These are phyloP conservation scores for Pogonocichla stellata DNA, from an alignment of 2,113 vertebrate genomes.

Conservation along the genomic window DNA sequence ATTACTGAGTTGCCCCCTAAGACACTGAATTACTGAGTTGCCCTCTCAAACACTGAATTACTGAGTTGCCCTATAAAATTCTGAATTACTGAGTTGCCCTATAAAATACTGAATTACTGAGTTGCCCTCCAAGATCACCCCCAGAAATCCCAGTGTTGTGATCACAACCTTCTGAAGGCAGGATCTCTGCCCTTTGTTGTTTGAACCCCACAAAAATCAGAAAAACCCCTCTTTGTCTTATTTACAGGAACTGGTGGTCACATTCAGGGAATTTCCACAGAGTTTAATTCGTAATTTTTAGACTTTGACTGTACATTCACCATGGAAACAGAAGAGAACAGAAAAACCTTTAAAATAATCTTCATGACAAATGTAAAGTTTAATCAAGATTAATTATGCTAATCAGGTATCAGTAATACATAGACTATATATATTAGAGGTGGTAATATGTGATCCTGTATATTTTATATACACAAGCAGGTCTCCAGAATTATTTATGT, in stretches of 20 bases:
- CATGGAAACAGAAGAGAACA: background rate
- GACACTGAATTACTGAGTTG: background rate
- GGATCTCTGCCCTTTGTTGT: background rate
- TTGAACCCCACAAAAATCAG: background rate
- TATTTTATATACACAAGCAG: background rate
- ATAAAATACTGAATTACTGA: too few relatives aligned
- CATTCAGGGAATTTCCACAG: slow-evolving; percentile 48
- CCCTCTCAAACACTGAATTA: too few relatives aligned
- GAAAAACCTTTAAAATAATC: background rate
- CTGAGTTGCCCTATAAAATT: background rate
- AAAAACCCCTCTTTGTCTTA: background rate
- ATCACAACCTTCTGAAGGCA: background rate
- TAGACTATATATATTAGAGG: fast-evolving
- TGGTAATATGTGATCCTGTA: background rate
- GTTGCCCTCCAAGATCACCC: background rate
- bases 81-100: too few relatives aligned
- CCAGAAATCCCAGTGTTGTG: background rate
- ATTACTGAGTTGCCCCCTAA: too few relatives aligned
- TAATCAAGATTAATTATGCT: background rate
- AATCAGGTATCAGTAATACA: background rate
- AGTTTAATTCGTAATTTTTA: background rate
- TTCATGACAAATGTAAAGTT: background rate
- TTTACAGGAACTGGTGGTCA: slow-evolving; percentile 51
- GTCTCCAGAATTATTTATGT: background rate
- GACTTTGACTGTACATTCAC: background rate